Evolutionary conservation across 1,140 invertebrate genomes (phyloP).

Genomic region (Oedothorax gibbosus): DNA sequence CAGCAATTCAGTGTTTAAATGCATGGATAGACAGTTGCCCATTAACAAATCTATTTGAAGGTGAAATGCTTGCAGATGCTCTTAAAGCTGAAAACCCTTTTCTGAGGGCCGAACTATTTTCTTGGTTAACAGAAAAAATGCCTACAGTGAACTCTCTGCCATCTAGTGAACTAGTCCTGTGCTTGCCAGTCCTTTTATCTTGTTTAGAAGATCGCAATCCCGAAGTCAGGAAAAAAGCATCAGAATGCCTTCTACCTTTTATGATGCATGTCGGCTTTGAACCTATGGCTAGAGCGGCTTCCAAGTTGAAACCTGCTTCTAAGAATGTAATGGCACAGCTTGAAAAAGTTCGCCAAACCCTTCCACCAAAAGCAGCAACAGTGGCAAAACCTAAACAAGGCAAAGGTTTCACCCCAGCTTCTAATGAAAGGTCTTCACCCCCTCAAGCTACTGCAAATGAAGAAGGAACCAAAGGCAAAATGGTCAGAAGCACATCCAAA

Average conservation of each 20-base stretch:
- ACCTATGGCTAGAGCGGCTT: slow-evolving; percentile 79
- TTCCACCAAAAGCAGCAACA: slow-evolving; percentile 79
- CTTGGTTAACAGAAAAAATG: slow-evolving; percentile 85
- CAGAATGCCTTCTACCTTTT: slow-evolving; percentile 88
- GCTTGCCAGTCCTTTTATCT: slow-evolving; percentile 82
- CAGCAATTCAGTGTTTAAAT: slow-evolving; percentile 84
- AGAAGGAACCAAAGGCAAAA: slow-evolving; percentile 53
- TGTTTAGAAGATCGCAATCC: slow-evolving; percentile 91
- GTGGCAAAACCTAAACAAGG: slow-evolving; percentile 63
- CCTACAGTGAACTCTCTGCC: slow-evolving; percentile 76
- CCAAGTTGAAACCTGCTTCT: slow-evolving; percentile 89
- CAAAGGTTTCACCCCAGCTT: slow-evolving; percentile 42
- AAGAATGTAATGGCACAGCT: slow-evolving; percentile 83
- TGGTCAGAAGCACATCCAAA: slow-evolving; percentile 63
- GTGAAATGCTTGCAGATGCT: slow-evolving; percentile 88
- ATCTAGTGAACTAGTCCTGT: slow-evolving; percentile 83
- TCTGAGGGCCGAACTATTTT: slow-evolving; percentile 83
- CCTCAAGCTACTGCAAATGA: slow-evolving; percentile 39
- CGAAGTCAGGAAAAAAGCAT: slow-evolving; percentile 90
- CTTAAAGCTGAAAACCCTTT: slow-evolving; percentile 86
- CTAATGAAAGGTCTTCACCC: slow-evolving; percentile 39
- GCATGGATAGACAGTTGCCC: slow-evolving; percentile 82
- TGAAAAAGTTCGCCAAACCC: slow-evolving; percentile 86
- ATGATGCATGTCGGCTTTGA: slow-evolving; percentile 95
- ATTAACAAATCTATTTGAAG: slow-evolving; percentile 85